A percentile compares a stretch with the other conserved stretches of the same genome.
Conservation (phyloP, 2,797 vertebrate species). For the Ataeniobius toweri region DNA sequence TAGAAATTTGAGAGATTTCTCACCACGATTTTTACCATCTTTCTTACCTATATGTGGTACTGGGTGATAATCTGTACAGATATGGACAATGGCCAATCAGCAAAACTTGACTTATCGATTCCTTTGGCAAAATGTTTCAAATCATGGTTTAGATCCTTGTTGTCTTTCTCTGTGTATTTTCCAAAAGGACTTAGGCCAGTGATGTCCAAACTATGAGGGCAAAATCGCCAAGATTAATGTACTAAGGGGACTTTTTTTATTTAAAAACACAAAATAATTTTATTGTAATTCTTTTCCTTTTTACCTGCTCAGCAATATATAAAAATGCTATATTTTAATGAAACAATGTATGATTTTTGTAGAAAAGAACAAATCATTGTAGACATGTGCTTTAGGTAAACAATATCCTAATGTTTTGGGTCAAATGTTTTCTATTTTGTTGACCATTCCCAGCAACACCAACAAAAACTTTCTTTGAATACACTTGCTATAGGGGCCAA, state of each 20-base stretch:
- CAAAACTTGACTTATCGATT: background rate
- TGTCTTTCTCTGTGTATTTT: background rate
- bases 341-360: no score
- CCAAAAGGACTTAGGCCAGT: background rate
- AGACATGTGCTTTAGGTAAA: no score
- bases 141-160: background rate
- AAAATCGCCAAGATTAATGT: background rate
- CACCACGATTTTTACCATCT: background rate
- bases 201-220: background rate
- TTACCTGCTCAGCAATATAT: background rate
- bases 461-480: background rate
- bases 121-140: background rate
- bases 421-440: no score
- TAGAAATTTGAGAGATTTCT: background rate
- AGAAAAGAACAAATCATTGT: no score
- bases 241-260: no score
- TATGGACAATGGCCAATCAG: background rate
- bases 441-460: background rate
- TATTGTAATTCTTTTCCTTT: background rate
- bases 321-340: no score
- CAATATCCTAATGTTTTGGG: no score
- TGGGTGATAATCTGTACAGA: background rate
- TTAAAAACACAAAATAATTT: no score
- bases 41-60: background rate
- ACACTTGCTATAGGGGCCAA: background rate